phyloP scores from a whole-genome alignment of 2,797 vertebrate genomes.

The Sebastes hopkinsi region DNA sequence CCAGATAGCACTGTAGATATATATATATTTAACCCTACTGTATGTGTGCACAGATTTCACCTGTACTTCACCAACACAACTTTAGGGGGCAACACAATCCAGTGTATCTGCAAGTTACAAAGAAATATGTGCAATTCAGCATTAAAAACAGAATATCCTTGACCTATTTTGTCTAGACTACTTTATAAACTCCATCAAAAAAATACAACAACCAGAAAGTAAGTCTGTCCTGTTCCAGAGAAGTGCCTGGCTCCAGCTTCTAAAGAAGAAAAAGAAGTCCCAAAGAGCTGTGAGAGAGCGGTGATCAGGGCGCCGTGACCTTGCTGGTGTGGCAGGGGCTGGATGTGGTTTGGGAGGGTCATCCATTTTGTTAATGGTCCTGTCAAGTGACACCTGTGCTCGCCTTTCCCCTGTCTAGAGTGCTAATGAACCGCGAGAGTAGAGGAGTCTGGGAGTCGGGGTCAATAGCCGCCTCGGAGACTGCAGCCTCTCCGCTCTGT shows the following conservation, averaged over 20 bases:
- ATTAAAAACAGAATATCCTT: constrained; percentile 37
- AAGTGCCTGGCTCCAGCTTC: constrained; percentile 17
- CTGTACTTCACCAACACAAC: constrained; percentile 67
- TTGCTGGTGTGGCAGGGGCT: constrained; percentile 77
- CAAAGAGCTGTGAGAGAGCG: constrained; percentile 52
- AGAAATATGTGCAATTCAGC: constrained; percentile 15
- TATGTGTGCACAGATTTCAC: constrained; percentile 4
- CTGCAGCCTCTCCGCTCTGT: constrained; percentile 38
- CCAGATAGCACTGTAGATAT: not conserved
- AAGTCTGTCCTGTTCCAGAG: constrained; percentile 1
- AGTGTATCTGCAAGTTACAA: constrained; percentile 43
- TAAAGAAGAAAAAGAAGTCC: constrained; percentile 67
- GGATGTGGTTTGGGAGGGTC: constrained; percentile 78
- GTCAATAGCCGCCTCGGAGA: constrained; percentile 72
- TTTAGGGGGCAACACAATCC: constrained; percentile 78
- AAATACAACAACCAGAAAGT: not conserved
- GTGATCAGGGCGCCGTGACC: constrained; percentile 76
- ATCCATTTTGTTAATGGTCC: constrained; percentile 87
- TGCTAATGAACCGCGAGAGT: constrained; percentile 83
- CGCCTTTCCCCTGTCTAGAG: constrained; percentile 83
- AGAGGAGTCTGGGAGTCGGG: constrained; percentile 75
- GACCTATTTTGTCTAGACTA: constrained; percentile 46
- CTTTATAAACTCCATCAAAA: constrained; percentile 29
- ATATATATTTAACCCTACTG: not conserved
- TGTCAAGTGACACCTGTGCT: constrained; percentile 89